Conservation (phyloP, 2,888 invertebrate species). For the Melanotus villosus region DNA sequence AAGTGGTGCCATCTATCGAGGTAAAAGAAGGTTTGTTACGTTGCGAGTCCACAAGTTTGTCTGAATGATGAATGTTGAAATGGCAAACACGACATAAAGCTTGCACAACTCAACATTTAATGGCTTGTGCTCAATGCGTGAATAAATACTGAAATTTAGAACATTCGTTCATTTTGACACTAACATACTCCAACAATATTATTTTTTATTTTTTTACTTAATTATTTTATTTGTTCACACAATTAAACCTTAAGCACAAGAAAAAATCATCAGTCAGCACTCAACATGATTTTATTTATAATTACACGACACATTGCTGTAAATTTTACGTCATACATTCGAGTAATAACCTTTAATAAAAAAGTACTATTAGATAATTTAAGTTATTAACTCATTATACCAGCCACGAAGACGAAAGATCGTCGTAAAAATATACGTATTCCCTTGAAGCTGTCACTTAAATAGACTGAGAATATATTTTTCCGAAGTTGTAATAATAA, state of each 20-base stretch:
- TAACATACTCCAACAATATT: background rate
- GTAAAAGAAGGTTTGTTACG: background rate
- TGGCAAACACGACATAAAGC: slow-evolving; percentile 34
- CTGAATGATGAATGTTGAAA: slow-evolving; percentile 40
- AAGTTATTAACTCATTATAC: too few species aligned
- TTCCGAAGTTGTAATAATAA: background rate
- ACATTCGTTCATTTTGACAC: slow-evolving; percentile 3
- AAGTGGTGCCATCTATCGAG: background rate
- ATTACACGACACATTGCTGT: too few species aligned
- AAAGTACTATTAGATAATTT: too few species aligned
- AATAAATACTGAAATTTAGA: slow-evolving; percentile 38
- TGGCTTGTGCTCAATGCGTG: slow-evolving; percentile 35
- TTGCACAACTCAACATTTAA: slow-evolving; percentile 42
- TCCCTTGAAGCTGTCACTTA: slow-evolving; percentile 3
- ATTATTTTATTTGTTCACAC: too few species aligned
- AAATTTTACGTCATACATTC: too few species aligned
- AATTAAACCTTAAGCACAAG: too few species aligned
- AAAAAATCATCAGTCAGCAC: too few species aligned
- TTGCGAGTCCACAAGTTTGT: background rate
- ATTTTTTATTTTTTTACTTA: too few species aligned
- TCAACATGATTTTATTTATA: too few species aligned
- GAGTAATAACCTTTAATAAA: too few species aligned
- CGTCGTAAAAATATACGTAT: background rate
- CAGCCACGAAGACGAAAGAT: too few species aligned
- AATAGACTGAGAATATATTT: background rate